Percentiles rank a stretch among this genome's conserved stretches.
These are phyloP conservation scores for Microcebus lehilahytsara DNA, from an alignment of 2,113 vertebrate species.

Conservation along the genomic window DNA sequence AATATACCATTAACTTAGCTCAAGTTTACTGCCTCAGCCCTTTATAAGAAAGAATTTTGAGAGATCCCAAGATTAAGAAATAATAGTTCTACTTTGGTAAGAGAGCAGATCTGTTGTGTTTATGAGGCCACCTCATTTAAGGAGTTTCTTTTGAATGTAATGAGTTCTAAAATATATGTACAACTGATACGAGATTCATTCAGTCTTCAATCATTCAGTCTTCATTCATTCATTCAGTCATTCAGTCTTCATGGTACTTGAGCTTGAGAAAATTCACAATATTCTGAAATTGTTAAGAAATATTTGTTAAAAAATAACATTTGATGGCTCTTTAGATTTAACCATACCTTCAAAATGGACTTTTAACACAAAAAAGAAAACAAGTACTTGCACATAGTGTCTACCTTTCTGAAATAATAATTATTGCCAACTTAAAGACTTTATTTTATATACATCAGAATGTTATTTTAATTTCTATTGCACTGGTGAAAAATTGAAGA, in stretches of 20 bases:
- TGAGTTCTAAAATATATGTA: not conserved
- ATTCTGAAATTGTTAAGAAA: constrained; percentile 4
- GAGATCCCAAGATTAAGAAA: constrained; percentile 51
- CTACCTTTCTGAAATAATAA: not conserved
- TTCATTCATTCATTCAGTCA: not conserved
- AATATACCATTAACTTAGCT: constrained; percentile 42
- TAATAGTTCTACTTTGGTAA: not conserved
- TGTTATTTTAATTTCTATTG: not conserved
- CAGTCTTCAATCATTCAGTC: not conserved
- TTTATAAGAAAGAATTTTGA: constrained; percentile 12
- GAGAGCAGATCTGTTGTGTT: not conserved
- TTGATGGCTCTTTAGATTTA: not conserved
- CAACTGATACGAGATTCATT: not conserved
- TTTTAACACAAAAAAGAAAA: not conserved
- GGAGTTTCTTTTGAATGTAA: constrained; percentile 24
- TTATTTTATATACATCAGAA: not conserved
- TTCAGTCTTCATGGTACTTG: not conserved
- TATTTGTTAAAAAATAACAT: not conserved
- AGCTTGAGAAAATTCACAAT: not conserved
- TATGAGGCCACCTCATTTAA: constrained; percentile 12
- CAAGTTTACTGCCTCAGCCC: not conserved
- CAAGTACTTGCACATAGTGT: not conserved
- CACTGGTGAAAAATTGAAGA: not conserved
- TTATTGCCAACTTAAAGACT: not conserved
- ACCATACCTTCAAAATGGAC: not conserved